These are phyloP conservation scores for Origma solitaria DNA, from an alignment of 2,113 vertebrate species.

Conservation along the genomic window DNA sequence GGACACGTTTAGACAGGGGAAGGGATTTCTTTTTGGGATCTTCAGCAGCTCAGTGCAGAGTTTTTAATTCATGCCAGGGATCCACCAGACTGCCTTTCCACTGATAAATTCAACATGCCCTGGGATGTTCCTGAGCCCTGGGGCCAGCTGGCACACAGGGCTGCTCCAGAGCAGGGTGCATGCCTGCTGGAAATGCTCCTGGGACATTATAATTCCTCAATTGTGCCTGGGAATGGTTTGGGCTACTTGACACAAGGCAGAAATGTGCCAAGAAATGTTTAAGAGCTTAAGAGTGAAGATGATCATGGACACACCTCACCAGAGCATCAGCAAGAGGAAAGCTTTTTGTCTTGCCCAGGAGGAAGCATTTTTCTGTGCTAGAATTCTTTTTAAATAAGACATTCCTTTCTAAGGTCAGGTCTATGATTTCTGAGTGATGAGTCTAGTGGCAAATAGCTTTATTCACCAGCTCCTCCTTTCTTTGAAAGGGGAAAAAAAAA, in stretches of 20 bases:
- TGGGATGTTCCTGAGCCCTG: not conserved
- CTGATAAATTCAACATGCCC: conserved; percentile 3
- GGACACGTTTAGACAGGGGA: not conserved
- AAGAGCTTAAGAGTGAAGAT: not conserved
- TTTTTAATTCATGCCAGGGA: not conserved
- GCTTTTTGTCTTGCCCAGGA: not conserved
- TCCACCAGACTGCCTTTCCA: not conserved
- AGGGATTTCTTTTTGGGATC: not conserved
- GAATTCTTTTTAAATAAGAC: not conserved
- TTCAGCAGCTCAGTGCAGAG: not conserved
- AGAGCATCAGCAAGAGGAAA: not conserved
- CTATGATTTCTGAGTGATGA: not conserved
- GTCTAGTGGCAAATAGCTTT: not conserved
- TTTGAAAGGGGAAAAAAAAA: not conserved
- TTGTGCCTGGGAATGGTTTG: conserved; percentile 14
- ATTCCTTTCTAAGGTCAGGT: not conserved
- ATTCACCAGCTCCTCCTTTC: not conserved
- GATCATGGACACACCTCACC: not conserved
- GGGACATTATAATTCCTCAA: not conserved
- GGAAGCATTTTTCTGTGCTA: not conserved
- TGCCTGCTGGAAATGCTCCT: not conserved
- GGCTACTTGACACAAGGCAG: not conserved
- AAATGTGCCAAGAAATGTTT: not conserved
- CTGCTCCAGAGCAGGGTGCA: accelerated
- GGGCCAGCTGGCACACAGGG: not conserved